Percentiles rank a stretch among this genome's conserved stretches.
Evolutionary conservation across 2,113 vertebrate species (phyloP).

Genomic region (Jacana jacana): DNA sequence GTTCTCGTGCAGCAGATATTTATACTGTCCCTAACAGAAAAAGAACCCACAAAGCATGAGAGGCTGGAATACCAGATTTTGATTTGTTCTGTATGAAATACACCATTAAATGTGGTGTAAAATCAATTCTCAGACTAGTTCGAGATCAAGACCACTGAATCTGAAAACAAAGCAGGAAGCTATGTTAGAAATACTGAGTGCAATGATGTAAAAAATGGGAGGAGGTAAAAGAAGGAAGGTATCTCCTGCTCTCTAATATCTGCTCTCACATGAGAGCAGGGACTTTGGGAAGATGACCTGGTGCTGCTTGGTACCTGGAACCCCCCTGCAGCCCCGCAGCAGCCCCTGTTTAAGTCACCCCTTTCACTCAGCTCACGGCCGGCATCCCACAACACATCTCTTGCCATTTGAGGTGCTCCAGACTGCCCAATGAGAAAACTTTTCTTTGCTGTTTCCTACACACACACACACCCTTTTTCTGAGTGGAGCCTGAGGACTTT

Average conservation of each 20-base stretch:
- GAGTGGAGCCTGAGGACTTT: neutral
- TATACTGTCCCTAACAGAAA: neutral
- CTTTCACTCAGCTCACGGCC: neutral
- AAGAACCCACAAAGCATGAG: neutral
- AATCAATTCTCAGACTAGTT: neutral
- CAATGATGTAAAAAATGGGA: neutral
- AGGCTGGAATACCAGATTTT: neutral
- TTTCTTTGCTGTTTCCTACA: neutral
- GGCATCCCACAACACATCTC: neutral
- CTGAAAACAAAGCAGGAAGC: neutral
- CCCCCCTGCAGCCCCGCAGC: neutral
- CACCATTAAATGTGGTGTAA: neutral
- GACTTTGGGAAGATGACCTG: neutral
- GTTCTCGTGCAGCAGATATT: neutral
- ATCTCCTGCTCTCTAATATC: rapidly evolving
- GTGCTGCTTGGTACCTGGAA: neutral
- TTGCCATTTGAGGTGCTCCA: neutral
- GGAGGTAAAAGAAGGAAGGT: neutral
- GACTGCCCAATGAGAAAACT: neutral
- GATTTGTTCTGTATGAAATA: neutral
- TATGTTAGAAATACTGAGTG: neutral
- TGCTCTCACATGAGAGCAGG: neutral
- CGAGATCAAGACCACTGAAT: neutral
- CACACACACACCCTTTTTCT: neutral
- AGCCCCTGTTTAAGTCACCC: neutral